Base-by-base conservation (phyloP, 2,797 vertebrate species). In the Menidia menidia region DNA sequence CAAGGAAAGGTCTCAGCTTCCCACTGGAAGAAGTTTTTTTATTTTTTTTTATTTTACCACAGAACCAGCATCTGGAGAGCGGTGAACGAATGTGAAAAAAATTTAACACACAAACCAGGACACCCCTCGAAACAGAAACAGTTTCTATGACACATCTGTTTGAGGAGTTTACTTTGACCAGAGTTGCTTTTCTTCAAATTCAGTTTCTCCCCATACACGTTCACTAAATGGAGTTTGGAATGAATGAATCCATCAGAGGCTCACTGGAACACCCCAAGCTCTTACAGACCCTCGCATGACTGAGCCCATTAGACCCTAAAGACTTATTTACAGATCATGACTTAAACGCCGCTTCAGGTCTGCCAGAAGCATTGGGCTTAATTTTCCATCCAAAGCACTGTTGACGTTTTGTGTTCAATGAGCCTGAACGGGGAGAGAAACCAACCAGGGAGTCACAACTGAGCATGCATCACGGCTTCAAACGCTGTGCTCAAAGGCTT, bases 271-370 rank as follows among this genome's bases (percentile, higher is more conserved):
- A 45, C n/a, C 41, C 1, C 13, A 14, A 54, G 62, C 44, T 4
- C 53, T 62, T 25, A 65, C 18, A 48, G 67, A 48, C 15, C 41
- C 42, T 31, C 6, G 7, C 53, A 39, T 54, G 42, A 66, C 66
- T 32, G 19, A 62, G 14, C 52, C 48, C 59, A 60, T 57, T 1
- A 44, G n/a, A 41, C 54, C 52, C 61, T 52, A 10, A 39, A 35
- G 77, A 65, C 18, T 12, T 58, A 64, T 44, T 50, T 65, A 76
- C 63, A 70, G 55, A 59, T 54, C 15, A 45, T 18, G 47, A 45
- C 41, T 53, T 32, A 60, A 56, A 64, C 33, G 54, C 31, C 35
- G 55, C 12, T 10, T 51, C 32, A 19, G 53, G 3, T 59, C 48
- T 55, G 43, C 57, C 53, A 47, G 14, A 60, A 52, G 63, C 18